Base-by-base conservation (phyloP, 2,797 vertebrate species). In the Scolopax rusticola region DNA sequence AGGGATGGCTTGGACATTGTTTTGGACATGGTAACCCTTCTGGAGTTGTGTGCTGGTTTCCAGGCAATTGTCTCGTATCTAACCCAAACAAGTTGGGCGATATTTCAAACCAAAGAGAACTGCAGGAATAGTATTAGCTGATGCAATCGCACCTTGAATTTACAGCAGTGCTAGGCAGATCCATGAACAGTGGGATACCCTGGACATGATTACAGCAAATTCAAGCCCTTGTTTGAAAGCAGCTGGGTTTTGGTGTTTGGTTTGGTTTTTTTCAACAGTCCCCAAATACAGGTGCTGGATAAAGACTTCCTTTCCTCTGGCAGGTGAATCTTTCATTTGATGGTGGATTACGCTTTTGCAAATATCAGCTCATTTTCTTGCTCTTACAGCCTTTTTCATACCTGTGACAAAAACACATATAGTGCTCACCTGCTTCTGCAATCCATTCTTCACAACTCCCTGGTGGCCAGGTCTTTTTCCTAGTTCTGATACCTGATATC, bases 81-180 rank as follows among this genome's bases (percentile, higher is more conserved):
- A 95, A 77, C 90, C 57, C 86, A 90, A 90, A 83, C 61, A 89
- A 85, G 60, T 33, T 0, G 20, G 70, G 68, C 15, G 23, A 63
- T 80, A 90, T 90, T 95, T 95, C 91, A 92, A 93, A 87, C 68
- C 78, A 89, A 91, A 89, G 74, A 84, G 80, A 84, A 89, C n/a
- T 2, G 70, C 74, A 91, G 67, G 74, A 93, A 84, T 83, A 90
- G 81, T 79, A 79, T 64, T 48, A 90, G 93, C 94, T 96, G 95
- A 96, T 93, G 86, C 94, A 94, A 95, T 93, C 4, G 0, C 83
- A 94, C 93, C 91, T 92, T 92, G 90, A 79, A 77, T 95, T 95
- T 94, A 79, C 86, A 95, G 94, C 88, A 95, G 63, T 33, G 51
- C 60, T 32, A 56, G 80, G 74, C 87, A 87, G 88, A 86, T 70